Evolutionary conservation across 2,113 vertebrate species (phyloP).

Genomic region (Sinocyclocheilus grahami): DNA sequence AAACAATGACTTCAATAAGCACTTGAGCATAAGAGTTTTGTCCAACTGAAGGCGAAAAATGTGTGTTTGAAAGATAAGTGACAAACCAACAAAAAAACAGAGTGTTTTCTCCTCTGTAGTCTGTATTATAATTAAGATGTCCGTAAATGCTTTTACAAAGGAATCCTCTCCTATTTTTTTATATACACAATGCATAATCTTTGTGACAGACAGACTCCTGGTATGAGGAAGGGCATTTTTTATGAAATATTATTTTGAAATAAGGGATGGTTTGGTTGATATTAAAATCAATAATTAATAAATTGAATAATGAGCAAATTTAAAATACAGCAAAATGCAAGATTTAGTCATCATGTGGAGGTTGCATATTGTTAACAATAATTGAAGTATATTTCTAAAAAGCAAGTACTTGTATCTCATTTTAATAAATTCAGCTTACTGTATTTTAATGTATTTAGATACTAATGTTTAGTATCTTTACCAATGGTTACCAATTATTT

Average conservation of each 20-base stretch:
- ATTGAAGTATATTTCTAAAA: neutral
- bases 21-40: neutral
- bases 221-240: neutral
- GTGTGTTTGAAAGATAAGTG: constrained; percentile 35
- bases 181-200: neutral
- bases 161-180: neutral
- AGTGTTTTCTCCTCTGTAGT: constrained; percentile 14
- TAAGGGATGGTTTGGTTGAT: neutral
- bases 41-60: constrained; percentile 4
- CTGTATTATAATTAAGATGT: neutral
- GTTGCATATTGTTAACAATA: neutral
- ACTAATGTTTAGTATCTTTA: no score
- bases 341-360: neutral
- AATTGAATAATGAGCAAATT: neutral
- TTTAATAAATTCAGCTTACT: neutral
- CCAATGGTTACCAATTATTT: neutral
- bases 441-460: neutral
- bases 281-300: neutral
- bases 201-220: neutral
- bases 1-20: constrained; percentile 7
- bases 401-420: neutral
- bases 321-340: neutral
- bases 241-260: neutral
- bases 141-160: neutral
- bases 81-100: constrained; percentile 3